Conservation (phyloP, 2,888 invertebrate species). For the Lithosia quadra region DNA sequence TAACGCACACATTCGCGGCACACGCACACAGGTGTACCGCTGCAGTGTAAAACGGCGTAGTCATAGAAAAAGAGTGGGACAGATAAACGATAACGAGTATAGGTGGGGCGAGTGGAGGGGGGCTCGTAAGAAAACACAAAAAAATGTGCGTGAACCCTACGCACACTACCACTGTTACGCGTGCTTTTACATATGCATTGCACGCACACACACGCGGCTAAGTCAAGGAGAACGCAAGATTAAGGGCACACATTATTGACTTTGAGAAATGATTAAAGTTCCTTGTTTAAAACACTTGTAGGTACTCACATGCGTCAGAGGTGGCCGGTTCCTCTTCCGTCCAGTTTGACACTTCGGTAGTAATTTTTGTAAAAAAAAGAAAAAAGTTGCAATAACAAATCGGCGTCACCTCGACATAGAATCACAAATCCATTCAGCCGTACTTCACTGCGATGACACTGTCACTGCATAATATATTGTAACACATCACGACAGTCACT, state of each 20-base stretch:
- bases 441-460: constrained; percentile 74
- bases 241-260: constrained; percentile 70
- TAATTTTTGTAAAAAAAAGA: constrained; percentile 81
- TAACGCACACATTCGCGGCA: constrained; percentile 71
- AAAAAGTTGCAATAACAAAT: constrained; percentile 75
- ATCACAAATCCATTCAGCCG: constrained; percentile 75
- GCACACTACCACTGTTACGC: constrained; percentile 65
- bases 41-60: constrained; percentile 64
- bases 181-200: constrained; percentile 60
- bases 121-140: constrained; percentile 77
- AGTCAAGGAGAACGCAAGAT: constrained; percentile 74
- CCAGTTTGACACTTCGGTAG: constrained; percentile 86
- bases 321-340: constrained; percentile 84
- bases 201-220: constrained; percentile 62
- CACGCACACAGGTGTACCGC: constrained; percentile 66
- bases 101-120: constrained; percentile 78
- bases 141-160: constrained; percentile 84
- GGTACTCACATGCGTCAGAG: constrained; percentile 85
- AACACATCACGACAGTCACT: constrained; percentile 79
- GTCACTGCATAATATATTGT: constrained; percentile 72
- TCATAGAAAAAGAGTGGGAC: constrained; percentile 86
- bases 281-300: constrained; percentile 47
- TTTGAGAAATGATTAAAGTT: constrained; percentile 56
- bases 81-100: constrained; percentile 78
- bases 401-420: constrained; percentile 76